phyloP scores from a whole-genome alignment of 2,888 invertebrate genomes.

The Eristalis arbustorum region DNA sequence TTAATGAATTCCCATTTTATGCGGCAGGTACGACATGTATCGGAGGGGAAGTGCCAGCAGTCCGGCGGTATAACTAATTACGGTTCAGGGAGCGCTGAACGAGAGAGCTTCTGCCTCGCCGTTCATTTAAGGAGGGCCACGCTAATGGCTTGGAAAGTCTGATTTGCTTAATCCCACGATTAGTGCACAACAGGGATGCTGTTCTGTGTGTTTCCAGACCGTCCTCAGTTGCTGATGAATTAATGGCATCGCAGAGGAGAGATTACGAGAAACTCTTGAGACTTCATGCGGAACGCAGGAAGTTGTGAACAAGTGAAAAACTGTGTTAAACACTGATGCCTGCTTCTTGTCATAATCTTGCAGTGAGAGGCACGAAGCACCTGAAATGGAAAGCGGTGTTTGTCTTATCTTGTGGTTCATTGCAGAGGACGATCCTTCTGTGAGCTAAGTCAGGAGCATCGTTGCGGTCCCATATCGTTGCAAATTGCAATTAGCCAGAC shows the following conservation, averaged over 20 bases:
- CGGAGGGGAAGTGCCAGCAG: background rate
- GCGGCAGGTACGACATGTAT: background rate
- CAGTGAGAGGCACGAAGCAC: too few relatives aligned
- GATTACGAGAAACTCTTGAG: background rate
- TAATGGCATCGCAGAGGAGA: background rate
- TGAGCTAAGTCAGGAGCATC: too few relatives aligned
- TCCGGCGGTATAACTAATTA: background rate
- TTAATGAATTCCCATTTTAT: conserved; percentile 31
- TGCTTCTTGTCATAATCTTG: too few relatives aligned
- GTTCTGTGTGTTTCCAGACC: background rate
- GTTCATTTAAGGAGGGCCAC: background rate
- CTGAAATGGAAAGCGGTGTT: too few relatives aligned
- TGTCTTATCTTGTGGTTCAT: too few relatives aligned
- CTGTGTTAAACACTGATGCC: too few relatives aligned
- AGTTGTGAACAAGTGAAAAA: background rate
- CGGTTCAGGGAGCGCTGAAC: background rate
- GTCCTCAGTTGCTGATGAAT: background rate
- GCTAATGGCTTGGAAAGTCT: background rate
- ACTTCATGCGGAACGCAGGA: background rate
- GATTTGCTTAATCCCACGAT: background rate
- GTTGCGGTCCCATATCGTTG: too few relatives aligned
- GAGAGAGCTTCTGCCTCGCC: background rate
- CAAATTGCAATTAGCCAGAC: too few relatives aligned
- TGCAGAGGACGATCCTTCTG: too few relatives aligned
- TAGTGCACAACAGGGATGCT: background rate